Base-by-base conservation (phyloP, 2,797 vertebrate species). In the Dromococcyx pavoninus region DNA sequence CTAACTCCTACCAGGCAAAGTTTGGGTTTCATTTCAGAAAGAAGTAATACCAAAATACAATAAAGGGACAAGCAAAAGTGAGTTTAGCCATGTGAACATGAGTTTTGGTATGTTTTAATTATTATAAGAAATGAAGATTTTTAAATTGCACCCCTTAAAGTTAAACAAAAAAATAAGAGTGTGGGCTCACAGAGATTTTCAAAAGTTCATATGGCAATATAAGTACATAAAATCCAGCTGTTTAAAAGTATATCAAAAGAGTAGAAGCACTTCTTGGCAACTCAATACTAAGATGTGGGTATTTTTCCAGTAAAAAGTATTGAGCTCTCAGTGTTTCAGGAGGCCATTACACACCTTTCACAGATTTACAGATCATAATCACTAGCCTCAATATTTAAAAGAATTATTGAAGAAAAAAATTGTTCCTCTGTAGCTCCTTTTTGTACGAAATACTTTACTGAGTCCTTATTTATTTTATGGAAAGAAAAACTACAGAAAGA, bases 251-350 rank as follows among this genome's bases (percentile, higher is more conserved):
- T 15, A 53, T 28, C 17, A 32, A 37, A 77, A 44, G 5, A 24
- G 10, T n/a, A 65, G 53, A 84, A 80, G 27, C 15, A 19, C 4
- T 57, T 60, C 33, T 85, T 75, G 50, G 50, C 21, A 82, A 57
- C 5, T 6, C 12, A 24, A 1, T n/a, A 43, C 4, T 56, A 51
- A 41, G 5, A 5, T 21, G 6, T 64, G n/a, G 18, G 2, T 0
- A 16, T 11, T 44, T 62, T 58, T 50, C 18, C 33, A n/a, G 61
- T 15, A 65, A 86, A 83, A 71, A 53, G 22, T 0, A 33, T 62
- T 41, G 35, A 41, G 5, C 53, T 58, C 48, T 88, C 43, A 21
- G 6, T 66, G 16, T 58, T 91, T 54, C 56, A 73, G 48, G 9
- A 22, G 8, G 22, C 17, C 16, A 9, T 80, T 66, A 53, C 23